Conservation (phyloP, 1,140 invertebrate genomes). For the Anastrepha ludens region DNA sequence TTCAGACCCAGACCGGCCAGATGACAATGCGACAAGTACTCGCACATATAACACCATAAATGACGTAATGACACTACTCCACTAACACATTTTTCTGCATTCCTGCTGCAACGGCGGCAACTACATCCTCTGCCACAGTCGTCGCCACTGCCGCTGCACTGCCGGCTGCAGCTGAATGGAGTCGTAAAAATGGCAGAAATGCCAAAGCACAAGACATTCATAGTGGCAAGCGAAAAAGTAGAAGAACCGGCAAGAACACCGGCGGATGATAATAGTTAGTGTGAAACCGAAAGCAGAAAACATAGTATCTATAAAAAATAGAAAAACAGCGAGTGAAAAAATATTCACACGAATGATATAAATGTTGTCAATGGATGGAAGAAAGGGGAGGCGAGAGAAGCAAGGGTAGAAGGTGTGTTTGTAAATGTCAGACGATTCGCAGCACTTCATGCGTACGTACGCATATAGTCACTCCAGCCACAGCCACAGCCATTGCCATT, state of each 20-base stretch:
- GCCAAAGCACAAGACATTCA: not conserved
- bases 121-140: slow-evolving; percentile 1
- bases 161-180: not conserved
- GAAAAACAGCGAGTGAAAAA: not conserved
- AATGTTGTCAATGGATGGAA: not conserved
- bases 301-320: not conserved
- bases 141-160: not conserved
- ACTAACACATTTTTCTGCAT: slow-evolving; percentile 75
- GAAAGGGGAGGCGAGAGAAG: not conserved
- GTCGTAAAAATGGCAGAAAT: not conserved
- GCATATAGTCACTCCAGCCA: not conserved
- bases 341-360: slow-evolving; percentile 31
- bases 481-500: not conserved
- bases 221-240: not conserved
- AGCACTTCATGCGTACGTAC: not conserved
- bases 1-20: slow-evolving; percentile 53
- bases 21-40: slow-evolving; percentile 26
- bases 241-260: slow-evolving; percentile 9
- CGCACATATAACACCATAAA: slow-evolving; percentile 56
- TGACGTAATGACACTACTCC: slow-evolving; percentile 74
- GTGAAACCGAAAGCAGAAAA: not conserved
- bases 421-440: not conserved
- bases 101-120: slow-evolving; percentile 60
- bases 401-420: too few species aligned
- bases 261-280: not conserved